phyloP scores from a whole-genome alignment of 2,797 vertebrate species.

The Oreochromis mossambicus region DNA sequence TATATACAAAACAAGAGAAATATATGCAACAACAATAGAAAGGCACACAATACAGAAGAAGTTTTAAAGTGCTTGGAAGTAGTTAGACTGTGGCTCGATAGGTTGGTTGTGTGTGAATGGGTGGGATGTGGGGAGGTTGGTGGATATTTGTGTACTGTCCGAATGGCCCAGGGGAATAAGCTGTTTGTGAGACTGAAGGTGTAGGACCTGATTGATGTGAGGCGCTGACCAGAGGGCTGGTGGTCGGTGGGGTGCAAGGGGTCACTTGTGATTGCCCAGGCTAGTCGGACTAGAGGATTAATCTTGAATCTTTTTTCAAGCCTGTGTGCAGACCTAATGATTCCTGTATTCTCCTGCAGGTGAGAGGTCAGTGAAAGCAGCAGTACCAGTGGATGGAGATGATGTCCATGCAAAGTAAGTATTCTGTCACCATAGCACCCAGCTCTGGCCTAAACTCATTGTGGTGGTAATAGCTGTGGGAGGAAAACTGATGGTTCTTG shows the following conservation, averaged over 20 bases:
- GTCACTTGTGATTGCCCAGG: not conserved
- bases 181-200: not conserved
- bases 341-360: constrained; percentile 24
- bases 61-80: not conserved
- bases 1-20: not conserved
- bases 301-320: not conserved
- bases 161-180: not conserved
- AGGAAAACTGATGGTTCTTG: not conserved
- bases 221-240: not conserved
- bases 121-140: not conserved
- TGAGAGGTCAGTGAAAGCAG: constrained; percentile 41
- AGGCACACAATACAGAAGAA: not conserved
- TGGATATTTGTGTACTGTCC: not conserved
- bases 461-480: not conserved
- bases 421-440: not conserved
- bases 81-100: not conserved
- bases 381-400: constrained; percentile 40
- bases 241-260: not conserved
- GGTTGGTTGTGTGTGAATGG: not conserved
- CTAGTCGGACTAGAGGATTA: not conserved
- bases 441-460: not conserved
- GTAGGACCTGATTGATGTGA: not conserved
- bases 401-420: constrained; percentile 78
- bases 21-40: not conserved
- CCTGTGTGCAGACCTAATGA: not conserved